A percentile compares a stretch with the other conserved stretches of the same genome.
Conservation (phyloP, 2,888 invertebrate genomes). For the Kuschelorhynchus macadamiae region DNA sequence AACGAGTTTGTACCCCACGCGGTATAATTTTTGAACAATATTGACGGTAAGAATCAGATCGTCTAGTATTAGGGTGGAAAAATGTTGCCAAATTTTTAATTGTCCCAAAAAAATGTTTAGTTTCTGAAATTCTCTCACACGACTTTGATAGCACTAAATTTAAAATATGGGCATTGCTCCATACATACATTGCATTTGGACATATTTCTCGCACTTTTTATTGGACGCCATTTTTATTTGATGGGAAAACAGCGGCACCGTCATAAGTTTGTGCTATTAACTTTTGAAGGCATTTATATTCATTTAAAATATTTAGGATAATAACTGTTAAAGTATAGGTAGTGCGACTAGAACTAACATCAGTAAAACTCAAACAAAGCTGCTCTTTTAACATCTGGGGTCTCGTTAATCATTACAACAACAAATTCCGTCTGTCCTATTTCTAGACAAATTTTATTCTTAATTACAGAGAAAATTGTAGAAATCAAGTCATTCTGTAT, state of each 20-base stretch:
- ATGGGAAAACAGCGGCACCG: slow-evolving; percentile 57
- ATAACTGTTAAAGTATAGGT: slow-evolving; percentile 52
- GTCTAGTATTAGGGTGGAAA: slow-evolving; percentile 55
- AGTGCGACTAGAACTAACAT: slow-evolving; percentile 55
- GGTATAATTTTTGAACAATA: slow-evolving; percentile 43
- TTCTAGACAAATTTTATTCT: slow-evolving; percentile 17
- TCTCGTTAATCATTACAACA: slow-evolving; percentile 26
- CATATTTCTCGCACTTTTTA: slow-evolving; percentile 54
- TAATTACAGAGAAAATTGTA: slow-evolving; percentile 16
- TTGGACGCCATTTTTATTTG: slow-evolving; percentile 58
- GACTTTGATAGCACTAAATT: slow-evolving; percentile 53
- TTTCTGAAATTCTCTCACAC: slow-evolving; percentile 52
- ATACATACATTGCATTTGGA: slow-evolving; percentile 38
- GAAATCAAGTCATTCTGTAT: slow-evolving; percentile 33
- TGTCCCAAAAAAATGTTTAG: slow-evolving; percentile 56
- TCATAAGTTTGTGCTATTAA: slow-evolving; percentile 60
- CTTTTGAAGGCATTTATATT: slow-evolving; percentile 55
- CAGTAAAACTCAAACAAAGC: slow-evolving; percentile 57
- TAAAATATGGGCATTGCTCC: slow-evolving; percentile 45
- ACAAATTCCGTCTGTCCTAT: slow-evolving; percentile 24
- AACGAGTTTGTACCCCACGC: slow-evolving; percentile 46
- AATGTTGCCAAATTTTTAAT: slow-evolving; percentile 55
- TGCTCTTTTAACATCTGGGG: slow-evolving; percentile 24
- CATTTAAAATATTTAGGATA: slow-evolving; percentile 49
- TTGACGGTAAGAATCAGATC: slow-evolving; percentile 33